These are phyloP conservation scores for Epinephelus cyanopodus DNA, from an alignment of 2,113 vertebrate species.

Conservation along the genomic window DNA sequence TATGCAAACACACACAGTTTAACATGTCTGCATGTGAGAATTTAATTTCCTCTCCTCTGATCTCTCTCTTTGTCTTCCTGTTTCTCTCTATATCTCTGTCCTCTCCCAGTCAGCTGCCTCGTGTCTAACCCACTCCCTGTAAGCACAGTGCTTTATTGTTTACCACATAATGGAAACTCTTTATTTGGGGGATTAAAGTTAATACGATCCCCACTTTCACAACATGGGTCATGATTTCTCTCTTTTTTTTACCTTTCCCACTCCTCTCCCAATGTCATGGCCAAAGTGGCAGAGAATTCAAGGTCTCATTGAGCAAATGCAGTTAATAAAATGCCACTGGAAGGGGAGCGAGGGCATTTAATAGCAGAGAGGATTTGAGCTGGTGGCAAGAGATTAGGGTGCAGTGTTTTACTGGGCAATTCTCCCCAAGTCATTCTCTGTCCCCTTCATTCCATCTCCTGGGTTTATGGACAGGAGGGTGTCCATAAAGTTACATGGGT, in stretches of 20 bases:
- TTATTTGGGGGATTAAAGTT: conserved; percentile 45
- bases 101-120: conserved; percentile 12
- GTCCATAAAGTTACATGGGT: conserved; percentile 72
- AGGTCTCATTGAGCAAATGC: conserved; percentile 57
- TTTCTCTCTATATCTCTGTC: background rate
- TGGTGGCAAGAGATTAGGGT: conserved; percentile 64
- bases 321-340: conserved; percentile 63
- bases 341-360: conserved; percentile 39
- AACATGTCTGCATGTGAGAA: conserved; percentile 42
- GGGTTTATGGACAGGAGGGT: conserved; percentile 68
- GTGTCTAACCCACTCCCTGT: background rate
- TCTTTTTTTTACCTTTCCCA: background rate
- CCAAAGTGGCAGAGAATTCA: conserved; percentile 42
- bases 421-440: conserved; percentile 35
- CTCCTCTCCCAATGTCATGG: conserved; percentile 40
- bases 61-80: conserved; percentile 8
- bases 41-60: conserved; percentile 29
- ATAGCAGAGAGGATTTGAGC: conserved; percentile 62
- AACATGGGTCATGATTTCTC: conserved; percentile 23
- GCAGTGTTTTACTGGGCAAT: conserved; percentile 69
- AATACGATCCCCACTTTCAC: conserved; percentile 38
- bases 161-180: conserved; percentile 33
- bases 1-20: conserved; percentile 47
- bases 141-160: conserved; percentile 37
- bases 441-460: conserved; percentile 49